Conservation (phyloP, 1,140 invertebrate species). For the Achroia grisella region DNA sequence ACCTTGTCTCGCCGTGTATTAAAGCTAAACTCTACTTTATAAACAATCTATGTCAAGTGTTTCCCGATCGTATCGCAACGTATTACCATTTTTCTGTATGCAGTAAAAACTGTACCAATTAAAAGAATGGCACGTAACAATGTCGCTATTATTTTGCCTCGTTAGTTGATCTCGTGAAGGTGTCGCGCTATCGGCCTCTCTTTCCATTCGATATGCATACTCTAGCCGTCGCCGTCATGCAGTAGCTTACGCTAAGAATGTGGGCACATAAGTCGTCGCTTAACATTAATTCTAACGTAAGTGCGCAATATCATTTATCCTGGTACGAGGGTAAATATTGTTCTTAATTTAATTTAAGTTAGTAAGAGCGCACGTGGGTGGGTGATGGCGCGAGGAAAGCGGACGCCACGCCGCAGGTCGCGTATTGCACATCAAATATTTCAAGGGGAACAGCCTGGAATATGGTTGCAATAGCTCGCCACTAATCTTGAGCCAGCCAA, state of each 20-base stretch:
- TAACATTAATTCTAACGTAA: constrained; percentile 55
- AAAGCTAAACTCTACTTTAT: constrained; percentile 52
- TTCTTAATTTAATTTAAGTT: constrained; percentile 73
- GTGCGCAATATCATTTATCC: constrained; percentile 66
- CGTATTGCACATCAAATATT: constrained; percentile 63
- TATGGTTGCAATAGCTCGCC: constrained; percentile 62
- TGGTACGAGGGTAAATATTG: constrained; percentile 62
- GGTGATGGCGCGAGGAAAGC: constrained; percentile 26
- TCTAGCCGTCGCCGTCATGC: constrained; percentile 16
- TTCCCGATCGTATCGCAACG: constrained; percentile 49
- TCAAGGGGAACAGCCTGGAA: constrained; percentile 49
- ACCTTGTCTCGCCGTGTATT: constrained; percentile 43
- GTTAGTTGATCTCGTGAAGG: constrained; percentile 19
- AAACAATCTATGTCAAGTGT: constrained; percentile 62
- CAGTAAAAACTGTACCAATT: constrained; percentile 37
- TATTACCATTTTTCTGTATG: constrained; percentile 47
- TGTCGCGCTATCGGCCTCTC: constrained; percentile 14
- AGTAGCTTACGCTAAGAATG: constrained; percentile 41
- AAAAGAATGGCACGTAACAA: constrained; percentile 26
- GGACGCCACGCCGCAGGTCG: constrained; percentile 46
- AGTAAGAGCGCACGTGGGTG: constrained; percentile 46
- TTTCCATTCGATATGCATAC: constrained; percentile 14
- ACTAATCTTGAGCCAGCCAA: constrained; percentile 69
- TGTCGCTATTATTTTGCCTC: constrained; percentile 22
- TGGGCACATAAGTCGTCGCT: constrained; percentile 53